A percentile compares a stretch with the other conserved stretches of the same genome.
Evolutionary conservation across 2,113 vertebrate species (phyloP).

Genomic region (Alosa alosa): DNA sequence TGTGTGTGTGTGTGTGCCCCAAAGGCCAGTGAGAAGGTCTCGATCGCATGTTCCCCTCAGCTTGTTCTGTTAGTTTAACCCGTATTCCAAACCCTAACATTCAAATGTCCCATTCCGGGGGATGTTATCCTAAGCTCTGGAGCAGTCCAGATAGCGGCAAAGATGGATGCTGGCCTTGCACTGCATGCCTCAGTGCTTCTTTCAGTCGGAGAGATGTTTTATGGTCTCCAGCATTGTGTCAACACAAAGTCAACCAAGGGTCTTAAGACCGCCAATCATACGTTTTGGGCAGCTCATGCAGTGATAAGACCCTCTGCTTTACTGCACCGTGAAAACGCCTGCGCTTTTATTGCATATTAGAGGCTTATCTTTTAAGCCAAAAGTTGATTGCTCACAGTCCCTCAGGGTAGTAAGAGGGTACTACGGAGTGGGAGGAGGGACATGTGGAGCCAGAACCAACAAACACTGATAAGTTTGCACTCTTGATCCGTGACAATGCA

Average conservation of each 20-base stretch:
- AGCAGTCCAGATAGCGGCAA: neutral
- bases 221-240: neutral
- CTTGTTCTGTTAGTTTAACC: constrained; percentile 9
- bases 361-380: constrained; percentile 5
- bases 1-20: neutral
- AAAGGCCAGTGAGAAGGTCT: neutral
- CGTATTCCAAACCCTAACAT: constrained; percentile 11
- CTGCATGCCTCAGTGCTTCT: neutral
- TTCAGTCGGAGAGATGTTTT: neutral
- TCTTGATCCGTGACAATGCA: neutral
- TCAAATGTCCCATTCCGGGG: neutral
- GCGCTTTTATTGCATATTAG: neutral
- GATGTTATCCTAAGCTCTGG: neutral
- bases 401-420: neutral
- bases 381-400: neutral
- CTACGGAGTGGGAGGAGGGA: neutral
- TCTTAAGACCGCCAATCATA: neutral
- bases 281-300: neutral
- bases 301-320: neutral
- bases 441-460: neutral
- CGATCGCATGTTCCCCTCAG: neutral
- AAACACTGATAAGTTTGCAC: constrained; percentile 1
- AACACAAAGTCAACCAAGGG: neutral
- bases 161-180: neutral
- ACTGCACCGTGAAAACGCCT: neutral